Evolutionary conservation across 2,113 vertebrate genomes (phyloP), one percentile per base, ranked within the genome.

Genomic region (Micromys minutus): DNA sequence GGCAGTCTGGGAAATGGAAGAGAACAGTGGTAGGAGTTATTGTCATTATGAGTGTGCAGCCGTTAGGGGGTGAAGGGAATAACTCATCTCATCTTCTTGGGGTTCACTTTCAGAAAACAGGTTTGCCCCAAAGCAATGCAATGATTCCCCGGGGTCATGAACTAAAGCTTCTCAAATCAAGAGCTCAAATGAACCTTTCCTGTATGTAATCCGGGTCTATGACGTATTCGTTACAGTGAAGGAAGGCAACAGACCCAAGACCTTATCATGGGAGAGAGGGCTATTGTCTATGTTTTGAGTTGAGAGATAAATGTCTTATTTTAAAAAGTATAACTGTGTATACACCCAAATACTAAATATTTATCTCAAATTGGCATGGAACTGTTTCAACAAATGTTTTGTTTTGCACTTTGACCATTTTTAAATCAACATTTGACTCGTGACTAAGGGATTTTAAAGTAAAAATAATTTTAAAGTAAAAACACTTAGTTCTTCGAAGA

Each of bases 401-500:
- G 21, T 88, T 94, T 94, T 87, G 15, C 0, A 69, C 57, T 31
- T 50, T 61, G 90, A 50, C 7, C 22, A 42, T 11, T 61, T 80
- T 86, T 67, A 67, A 52, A 29, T 69, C 71, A 85, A 55, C 71
- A 86, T 86, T 95, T 93, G 16, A 55, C 26, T 80, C 72, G 67
- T 65, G 55, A 59, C 24, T 19, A 72, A 69, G 29, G 17, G 22
- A 72, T 91, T 9, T 45, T 88, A 75, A 90, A 94, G 77, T 81
- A 31, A 90, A 34, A 88, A 34, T 34, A 22, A 72, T 87, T 9
- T 45, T 88, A 79, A 92, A 93, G 72, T 81, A 24, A 90, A 26
- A 19, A 85, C 5, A 93, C 42, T 91, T 50, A 87, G n/a, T 89
- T 90, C 85, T 94, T 34, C 50, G 74, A 52, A 67, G 61, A 85